Base-by-base conservation (phyloP, 2,888 invertebrate genomes). In the Drosophila cognata region DNA sequence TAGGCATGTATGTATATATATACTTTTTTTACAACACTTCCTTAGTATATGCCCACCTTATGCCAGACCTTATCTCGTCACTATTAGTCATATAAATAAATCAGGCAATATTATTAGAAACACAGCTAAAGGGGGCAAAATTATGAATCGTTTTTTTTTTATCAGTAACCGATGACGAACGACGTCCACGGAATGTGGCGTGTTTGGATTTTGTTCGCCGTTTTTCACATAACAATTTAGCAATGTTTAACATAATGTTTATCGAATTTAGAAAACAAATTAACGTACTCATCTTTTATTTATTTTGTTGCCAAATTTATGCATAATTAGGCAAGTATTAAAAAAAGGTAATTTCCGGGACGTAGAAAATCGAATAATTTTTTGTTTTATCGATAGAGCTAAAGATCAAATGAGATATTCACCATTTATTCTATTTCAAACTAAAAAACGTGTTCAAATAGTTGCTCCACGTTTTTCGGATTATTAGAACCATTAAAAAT, bases 61-160 rank as follows among this genome's bases (percentile, higher is more conserved):
- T 21, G 21, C 21, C 21, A 11, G 46, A 52, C 51, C 77, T 61
- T 62, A 83, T 73, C 76, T 36, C 13, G 10, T 43, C 51, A 36
- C 28, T 65, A 68, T 84, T 88, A 85, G 64, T 88, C 88, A 84
- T 82, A 70, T 48, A 71, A 74, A 73, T 62, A 79, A 81, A 73
- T 53, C 52, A 33, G 8, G 36, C 43, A 36, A 21, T 52, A 56
- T 52, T 53, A 38, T 31, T 50, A 13, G 57, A 4, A 13, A 28
- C 5, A 21, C 16, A 21, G 50, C n/a, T 29, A 11, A 38, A 7
- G n/a, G 11, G 6, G 29, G 51, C 28, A 73, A 41, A 73, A 41
- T 29, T 56, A 46, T 66, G 66, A 78, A 61, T 58, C 43, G 33
- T 11, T 56, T 64, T 67, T 71, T 43, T 63, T 59, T 74, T 77